Base-by-base conservation (phyloP, 2,113 vertebrate genomes). In the Chinchilla lanigera region DNA sequence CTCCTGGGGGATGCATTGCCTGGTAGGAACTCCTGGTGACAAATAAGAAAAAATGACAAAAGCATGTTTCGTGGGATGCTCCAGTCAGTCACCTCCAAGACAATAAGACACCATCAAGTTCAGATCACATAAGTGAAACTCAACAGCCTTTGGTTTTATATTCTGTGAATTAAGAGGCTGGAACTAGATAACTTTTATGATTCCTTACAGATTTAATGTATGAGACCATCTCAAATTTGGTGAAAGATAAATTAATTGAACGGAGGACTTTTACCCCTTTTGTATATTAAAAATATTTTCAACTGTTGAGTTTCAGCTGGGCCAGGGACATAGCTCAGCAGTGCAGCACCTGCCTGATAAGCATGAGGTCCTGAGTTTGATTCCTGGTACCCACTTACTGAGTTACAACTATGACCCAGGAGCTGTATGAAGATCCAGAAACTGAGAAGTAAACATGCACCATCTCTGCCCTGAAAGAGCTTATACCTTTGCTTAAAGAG, bases 231-330 rank as follows among this genome's bases (percentile, higher is more conserved):
- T 38, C 20, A 84, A 67, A 86, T 67, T 69, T 63, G 94, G 50
- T 77, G 38, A 92, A 87, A 81, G 35, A 71, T 54, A 81, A 83
- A 91, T 86, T 63, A 26, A 77, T 5, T 78, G 60, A 89, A 63
- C 33, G 33, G 44, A 92, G 1, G 1, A 61, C 52, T 71, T 95
- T 95, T 78, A 3, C 24, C 22, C 61, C 58, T n/a, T 24, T 96
- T 24, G 44, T 88, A 88, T 85, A 86, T 83, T 96, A 1, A 94
- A 84, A 90, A 88, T 65, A 65, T 33, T 75, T 89, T 82, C 19
- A 69, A 69, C 67, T 69, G 56, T 69, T 41, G 47, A 17, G 1
- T 38, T 88, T 10, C 41, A 50, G 47, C 47, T 50, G 47, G 47
- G 9, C 47, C 47, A 50, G 47, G 47, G 47, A 50, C 47, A 50